A percentile compares a stretch with the other conserved stretches of the same genome.
Conservation (phyloP, 2,888 invertebrate species). For the Onchidella celtica region DNA sequence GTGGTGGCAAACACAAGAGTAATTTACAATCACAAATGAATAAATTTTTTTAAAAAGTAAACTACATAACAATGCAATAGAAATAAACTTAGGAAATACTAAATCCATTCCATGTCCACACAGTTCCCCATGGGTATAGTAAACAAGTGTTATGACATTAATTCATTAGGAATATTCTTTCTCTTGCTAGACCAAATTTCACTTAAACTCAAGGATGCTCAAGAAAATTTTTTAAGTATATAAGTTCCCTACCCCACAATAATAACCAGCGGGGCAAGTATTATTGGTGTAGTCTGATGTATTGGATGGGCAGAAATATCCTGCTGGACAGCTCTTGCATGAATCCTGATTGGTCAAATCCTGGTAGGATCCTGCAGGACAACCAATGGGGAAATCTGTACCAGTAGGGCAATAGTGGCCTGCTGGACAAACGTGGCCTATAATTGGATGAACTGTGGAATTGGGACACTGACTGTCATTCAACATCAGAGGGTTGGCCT, state of each 20-base stretch:
- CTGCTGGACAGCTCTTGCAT: constrained; percentile 75
- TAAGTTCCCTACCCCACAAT: constrained; percentile 54
- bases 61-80: too few species aligned
- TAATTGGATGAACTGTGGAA: constrained; percentile 73
- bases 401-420: constrained; percentile 74
- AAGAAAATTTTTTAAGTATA: too few species aligned
- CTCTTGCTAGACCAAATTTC: too few species aligned
- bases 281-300: constrained; percentile 72
- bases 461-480: constrained; percentile 75
- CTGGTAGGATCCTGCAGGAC: constrained; percentile 76
- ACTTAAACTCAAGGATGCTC: too few species aligned
- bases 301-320: constrained; percentile 75
- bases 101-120: too few species aligned
- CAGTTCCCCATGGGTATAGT: too few species aligned
- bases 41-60: too few species aligned
- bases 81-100: too few species aligned
- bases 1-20: too few species aligned
- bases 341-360: constrained; percentile 69
- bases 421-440: constrained; percentile 73
- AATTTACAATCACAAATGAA: too few species aligned
- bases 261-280: constrained; percentile 73
- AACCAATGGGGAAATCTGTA: constrained; percentile 72
- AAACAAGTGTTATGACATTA: too few species aligned
- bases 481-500: constrained; percentile 73
- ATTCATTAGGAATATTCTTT: too few species aligned